Evolutionary conservation across 1,140 invertebrate genomes (phyloP).

Genomic region (Asobara japonica): DNA sequence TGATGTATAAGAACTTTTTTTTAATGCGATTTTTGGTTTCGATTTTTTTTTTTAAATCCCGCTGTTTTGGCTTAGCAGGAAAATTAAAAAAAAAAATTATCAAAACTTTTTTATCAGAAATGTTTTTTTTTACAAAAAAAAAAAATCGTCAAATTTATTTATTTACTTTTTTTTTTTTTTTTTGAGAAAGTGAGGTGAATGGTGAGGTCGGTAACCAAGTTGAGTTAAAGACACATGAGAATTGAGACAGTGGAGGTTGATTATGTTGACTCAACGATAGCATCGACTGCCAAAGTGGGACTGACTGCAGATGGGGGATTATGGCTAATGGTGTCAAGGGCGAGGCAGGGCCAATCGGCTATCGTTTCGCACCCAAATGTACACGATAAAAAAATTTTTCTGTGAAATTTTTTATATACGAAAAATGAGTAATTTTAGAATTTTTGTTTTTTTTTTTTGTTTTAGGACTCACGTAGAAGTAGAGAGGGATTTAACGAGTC

Average conservation of each 20-base stretch:
- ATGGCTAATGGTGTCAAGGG: conserved; percentile 41
- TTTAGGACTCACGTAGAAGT: conserved; percentile 38
- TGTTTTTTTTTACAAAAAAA: no score
- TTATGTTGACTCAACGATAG: conserved; percentile 27
- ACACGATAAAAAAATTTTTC: background rate
- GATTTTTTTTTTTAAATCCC: no score
- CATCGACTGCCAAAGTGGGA: conserved; percentile 18
- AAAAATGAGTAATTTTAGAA: conserved; percentile 20
- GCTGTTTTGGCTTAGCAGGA: no score
- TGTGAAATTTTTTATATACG: background rate
- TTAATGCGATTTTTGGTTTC: no score
- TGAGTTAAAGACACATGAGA: background rate
- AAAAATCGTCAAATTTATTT: no score
- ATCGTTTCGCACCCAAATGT: conserved; percentile 10
- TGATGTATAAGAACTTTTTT: no score
- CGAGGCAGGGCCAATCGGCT: conserved; percentile 20
- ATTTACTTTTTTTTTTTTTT: no score
- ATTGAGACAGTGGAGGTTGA: conserved; percentile 10
- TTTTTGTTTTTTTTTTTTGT: conserved; percentile 32
- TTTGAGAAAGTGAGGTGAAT: background rate
- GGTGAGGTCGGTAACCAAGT: background rate
- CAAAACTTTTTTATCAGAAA: no score
- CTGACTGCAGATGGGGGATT: conserved; percentile 27
- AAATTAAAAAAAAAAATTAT: no score
- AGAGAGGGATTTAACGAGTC: conserved; percentile 33